These are phyloP conservation scores for Denticeps clupeoides DNA, from an alignment of 2,797 vertebrate genomes.

Conservation along the genomic window DNA sequence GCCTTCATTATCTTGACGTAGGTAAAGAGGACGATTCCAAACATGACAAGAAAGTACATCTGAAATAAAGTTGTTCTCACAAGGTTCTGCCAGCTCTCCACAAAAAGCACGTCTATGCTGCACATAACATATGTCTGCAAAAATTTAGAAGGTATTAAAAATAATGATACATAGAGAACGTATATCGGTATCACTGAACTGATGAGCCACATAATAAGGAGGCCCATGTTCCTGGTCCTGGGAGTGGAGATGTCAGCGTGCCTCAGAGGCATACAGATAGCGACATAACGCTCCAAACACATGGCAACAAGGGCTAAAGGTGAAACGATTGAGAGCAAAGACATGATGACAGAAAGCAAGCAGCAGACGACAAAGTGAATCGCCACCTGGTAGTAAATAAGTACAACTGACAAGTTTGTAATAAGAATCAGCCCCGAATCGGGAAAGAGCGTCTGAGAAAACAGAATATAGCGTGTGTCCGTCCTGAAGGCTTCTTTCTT, in stretches of 20 bases:
- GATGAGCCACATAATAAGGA: constrained; percentile 23
- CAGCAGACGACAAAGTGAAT: constrained; percentile 18
- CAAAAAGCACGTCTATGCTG: neutral
- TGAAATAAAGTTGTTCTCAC: neutral
- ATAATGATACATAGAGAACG: constrained; percentile 14
- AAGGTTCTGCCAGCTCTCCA: neutral
- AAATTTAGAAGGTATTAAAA: no score
- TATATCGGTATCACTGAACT: no score
- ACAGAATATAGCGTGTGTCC: constrained; percentile 34
- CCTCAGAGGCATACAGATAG: constrained; percentile 32
- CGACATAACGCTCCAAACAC: constrained; percentile 37
- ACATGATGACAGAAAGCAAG: constrained; percentile 25
- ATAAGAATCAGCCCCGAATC: constrained; percentile 27
- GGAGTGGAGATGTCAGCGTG: constrained; percentile 24
- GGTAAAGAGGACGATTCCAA: no score
- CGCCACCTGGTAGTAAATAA: constrained; percentile 20
- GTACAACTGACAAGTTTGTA: constrained; percentile 23
- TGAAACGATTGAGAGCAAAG: constrained; percentile 13
- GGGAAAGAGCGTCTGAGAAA: constrained; percentile 31
- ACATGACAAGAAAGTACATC: no score
- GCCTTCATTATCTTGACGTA: no score
- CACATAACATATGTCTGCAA: no score
- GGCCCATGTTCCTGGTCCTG: constrained; percentile 10
- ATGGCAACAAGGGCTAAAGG: constrained; percentile 33
- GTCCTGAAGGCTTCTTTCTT: constrained; percentile 30